Evolutionary conservation across 1,140 invertebrate species (phyloP), one percentile per base, ranked within the genome.

Genomic region (Onthophagus taurus): DNA sequence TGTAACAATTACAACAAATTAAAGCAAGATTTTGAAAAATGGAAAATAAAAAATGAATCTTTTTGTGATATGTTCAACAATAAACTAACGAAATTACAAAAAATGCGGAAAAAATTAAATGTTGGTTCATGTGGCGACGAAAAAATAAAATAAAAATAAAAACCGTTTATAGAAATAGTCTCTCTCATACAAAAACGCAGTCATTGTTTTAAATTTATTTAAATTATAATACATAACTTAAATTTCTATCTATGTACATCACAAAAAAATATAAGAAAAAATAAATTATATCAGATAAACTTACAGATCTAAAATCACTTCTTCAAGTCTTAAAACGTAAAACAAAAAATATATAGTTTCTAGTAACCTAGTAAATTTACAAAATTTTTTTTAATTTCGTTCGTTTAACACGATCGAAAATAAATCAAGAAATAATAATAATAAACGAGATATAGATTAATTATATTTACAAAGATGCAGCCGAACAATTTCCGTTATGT

Each of bases 381-480:
- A n/a, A n/a, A n/a, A n/a, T n/a, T n/a, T n/a, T n/a, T n/a, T n/a
- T n/a, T n/a, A n/a, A n/a, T n/a, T n/a, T n/a, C n/a, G n/a, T n/a
- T n/a, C n/a, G n/a, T n/a, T n/a, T n/a, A n/a, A n/a, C n/a, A n/a
- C n/a, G n/a, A n/a, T n/a, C n/a, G n/a, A n/a, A n/a, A n/a, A n/a
- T n/a, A n/a, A n/a, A n/a, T n/a, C n/a, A n/a, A n/a, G n/a, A n/a
- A n/a, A n/a, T n/a, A n/a, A n/a, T n/a, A n/a, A n/a, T n/a, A n/a
- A n/a, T n/a, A n/a, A n/a, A n/a, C n/a, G n/a, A n/a, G n/a, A n/a
- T n/a, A n/a, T n/a, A n/a, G n/a, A n/a, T n/a, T n/a, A n/a, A n/a
- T n/a, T n/a, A n/a, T 57, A 61, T 60, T 56, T 58, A 60, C 59
- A 63, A 61, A 63, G 58, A 63, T 63, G 59, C 55, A 58, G 53